Evolutionary conservation across 2,888 invertebrate genomes (phyloP).

Genomic region (Mythimna ferrago): DNA sequence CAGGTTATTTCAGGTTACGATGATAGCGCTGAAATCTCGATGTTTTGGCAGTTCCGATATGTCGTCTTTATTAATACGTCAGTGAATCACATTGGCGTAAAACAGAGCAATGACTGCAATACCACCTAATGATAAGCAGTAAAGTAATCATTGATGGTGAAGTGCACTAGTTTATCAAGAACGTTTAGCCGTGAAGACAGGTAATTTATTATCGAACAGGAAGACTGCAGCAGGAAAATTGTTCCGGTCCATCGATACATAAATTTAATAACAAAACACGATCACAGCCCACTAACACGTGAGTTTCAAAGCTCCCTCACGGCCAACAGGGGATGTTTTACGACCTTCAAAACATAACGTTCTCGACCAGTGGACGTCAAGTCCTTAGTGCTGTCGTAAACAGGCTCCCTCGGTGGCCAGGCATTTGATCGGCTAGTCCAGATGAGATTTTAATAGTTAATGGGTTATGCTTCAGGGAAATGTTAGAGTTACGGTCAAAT

Average conservation of each 20-base stretch:
- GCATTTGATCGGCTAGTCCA: conserved; percentile 29
- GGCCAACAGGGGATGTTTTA: conserved; percentile 24
- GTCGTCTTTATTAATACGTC: neutral
- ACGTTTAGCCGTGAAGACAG: too few species aligned
- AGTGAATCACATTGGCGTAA: neutral
- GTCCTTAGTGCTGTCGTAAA: conserved; percentile 30
- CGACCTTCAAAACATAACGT: conserved; percentile 17
- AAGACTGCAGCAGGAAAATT: too few species aligned
- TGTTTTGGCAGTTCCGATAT: too few species aligned
- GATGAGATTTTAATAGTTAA: conserved; percentile 19
- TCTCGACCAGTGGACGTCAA: conserved; percentile 10
- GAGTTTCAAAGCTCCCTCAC: conserved; percentile 6
- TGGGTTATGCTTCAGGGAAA: conserved; percentile 10
- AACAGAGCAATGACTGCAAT: neutral
- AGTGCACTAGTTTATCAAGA: too few species aligned
- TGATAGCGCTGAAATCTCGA: too few species aligned
- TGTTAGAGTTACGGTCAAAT: neutral
- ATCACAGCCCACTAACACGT: neutral
- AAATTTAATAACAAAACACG: neutral
- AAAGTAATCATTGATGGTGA: too few species aligned
- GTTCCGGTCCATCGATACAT: too few species aligned
- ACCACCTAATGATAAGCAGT: too few species aligned
- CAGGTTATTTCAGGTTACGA: too few species aligned
- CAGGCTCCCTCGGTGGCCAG: conserved; percentile 25
- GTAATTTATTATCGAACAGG: too few species aligned